phyloP scores from a whole-genome alignment of 2,888 invertebrate genomes.

The Synanthedon andrenaeformis region DNA sequence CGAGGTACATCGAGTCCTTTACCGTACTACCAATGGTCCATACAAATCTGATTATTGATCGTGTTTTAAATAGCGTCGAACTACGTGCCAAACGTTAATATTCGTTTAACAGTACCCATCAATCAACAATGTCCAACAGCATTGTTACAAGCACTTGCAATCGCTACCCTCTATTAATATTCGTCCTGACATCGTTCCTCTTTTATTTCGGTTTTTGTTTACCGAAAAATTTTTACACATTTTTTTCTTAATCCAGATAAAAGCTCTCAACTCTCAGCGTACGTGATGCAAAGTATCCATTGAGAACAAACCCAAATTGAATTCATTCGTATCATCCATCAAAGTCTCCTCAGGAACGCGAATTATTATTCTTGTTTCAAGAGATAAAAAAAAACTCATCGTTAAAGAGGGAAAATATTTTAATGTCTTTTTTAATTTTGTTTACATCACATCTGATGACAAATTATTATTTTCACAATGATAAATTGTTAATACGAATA shows the following conservation, averaged over 20 bases:
- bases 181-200: conserved; percentile 5
- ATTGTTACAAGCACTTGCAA: conserved; percentile 8
- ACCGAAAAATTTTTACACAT: neutral
- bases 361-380: conserved; percentile 29
- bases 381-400: conserved; percentile 22
- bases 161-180: conserved; percentile 12
- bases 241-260: neutral
- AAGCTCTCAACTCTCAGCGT: neutral
- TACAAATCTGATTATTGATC: conserved; percentile 10
- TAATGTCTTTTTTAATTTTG: conserved; percentile 31
- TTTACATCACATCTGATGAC: conserved; percentile 19
- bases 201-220: neutral
- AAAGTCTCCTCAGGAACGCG: conserved; percentile 32
- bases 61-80: conserved; percentile 26
- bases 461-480: conserved; percentile 16
- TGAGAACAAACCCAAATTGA: conserved; percentile 27
- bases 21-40: too few species aligned
- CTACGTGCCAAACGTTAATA: conserved; percentile 13
- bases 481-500: neutral
- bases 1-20: too few species aligned
- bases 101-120: conserved; percentile 5
- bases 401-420: conserved; percentile 23
- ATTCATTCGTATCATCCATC: conserved; percentile 48
- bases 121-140: conserved; percentile 14
- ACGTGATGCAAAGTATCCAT: neutral